phyloP scores from a whole-genome alignment of 2,113 vertebrate genomes.

The Microcebus jonahi region DNA sequence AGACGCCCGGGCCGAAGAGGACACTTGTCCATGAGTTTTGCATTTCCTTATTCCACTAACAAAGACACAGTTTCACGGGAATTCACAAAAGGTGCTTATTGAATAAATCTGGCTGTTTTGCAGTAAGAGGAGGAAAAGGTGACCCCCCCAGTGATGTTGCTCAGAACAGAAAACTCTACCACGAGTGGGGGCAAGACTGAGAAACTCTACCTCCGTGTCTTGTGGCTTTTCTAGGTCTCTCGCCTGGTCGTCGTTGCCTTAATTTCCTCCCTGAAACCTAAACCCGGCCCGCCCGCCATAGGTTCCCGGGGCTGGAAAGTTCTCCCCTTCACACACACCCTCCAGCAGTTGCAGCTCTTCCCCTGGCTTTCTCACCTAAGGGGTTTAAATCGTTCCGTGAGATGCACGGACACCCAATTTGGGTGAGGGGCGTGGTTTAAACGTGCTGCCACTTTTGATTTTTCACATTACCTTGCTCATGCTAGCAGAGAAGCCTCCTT shows the following conservation, averaged over 20 bases:
- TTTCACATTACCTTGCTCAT: slow-evolving; percentile 81
- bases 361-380: slow-evolving; percentile 52
- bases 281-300: not conserved
- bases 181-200: not conserved
- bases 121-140: not conserved
- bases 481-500: slow-evolving; percentile 78
- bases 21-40: not conserved
- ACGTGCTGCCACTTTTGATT: slow-evolving; percentile 84
- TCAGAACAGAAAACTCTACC: not conserved
- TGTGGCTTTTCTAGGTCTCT: not conserved
- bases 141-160: not conserved
- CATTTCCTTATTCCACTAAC: slow-evolving; percentile 58
- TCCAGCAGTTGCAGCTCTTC: not conserved
- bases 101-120: not conserved
- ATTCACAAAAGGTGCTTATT: not conserved
- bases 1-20: not conserved
- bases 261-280: not conserved
- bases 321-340: not conserved
- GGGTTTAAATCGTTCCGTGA: slow-evolving; percentile 75
- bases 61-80: not conserved
- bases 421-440: slow-evolving; percentile 79
- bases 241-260: not conserved
- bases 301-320: not conserved
- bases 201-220: too few species aligned
- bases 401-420: slow-evolving; percentile 72